These are phyloP conservation scores for Nudaria mundana DNA, from an alignment of 2,888 invertebrate species.

Conservation along the genomic window DNA sequence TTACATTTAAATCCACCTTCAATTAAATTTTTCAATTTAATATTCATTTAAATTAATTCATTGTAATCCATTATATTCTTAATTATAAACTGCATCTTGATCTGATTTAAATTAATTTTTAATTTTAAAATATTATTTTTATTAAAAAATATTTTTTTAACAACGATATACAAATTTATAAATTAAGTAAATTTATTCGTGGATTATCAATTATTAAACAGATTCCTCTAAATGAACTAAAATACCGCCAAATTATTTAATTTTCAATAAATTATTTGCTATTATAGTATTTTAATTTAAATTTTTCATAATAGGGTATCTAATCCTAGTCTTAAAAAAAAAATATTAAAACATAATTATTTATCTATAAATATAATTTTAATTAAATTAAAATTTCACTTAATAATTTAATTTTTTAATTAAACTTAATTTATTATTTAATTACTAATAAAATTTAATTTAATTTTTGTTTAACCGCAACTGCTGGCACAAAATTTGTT, in stretches of 20 bases:
- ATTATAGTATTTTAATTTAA: constrained; percentile 72
- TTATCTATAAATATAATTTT: constrained; percentile 79
- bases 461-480: constrained; percentile 85
- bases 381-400: too few relatives aligned
- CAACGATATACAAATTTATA: constrained; percentile 72
- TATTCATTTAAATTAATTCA: too few relatives aligned
- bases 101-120: constrained; percentile 80
- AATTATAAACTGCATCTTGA: constrained; percentile 86
- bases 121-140: constrained; percentile 67
- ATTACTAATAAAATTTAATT: constrained; percentile 75
- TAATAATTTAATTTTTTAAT: constrained; percentile 73
- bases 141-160: constrained; percentile 70
- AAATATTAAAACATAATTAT: constrained; percentile 63
- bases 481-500: constrained; percentile 86
- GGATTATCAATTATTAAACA: too few relatives aligned
- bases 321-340: constrained; percentile 83
- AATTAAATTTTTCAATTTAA: too few relatives aligned
- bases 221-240: too few relatives aligned
- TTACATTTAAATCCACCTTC: constrained; percentile 88
- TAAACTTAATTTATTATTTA: constrained; percentile 54
- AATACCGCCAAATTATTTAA: too few relatives aligned
- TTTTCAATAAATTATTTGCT: constrained; percentile 83
- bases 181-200: constrained; percentile 77
- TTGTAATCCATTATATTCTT: too few relatives aligned
- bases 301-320: constrained; percentile 86